Evolutionary conservation across 2,888 invertebrate species (phyloP), one percentile per base, ranked within the genome.

Genomic region (Pherbina coryleti): DNA sequence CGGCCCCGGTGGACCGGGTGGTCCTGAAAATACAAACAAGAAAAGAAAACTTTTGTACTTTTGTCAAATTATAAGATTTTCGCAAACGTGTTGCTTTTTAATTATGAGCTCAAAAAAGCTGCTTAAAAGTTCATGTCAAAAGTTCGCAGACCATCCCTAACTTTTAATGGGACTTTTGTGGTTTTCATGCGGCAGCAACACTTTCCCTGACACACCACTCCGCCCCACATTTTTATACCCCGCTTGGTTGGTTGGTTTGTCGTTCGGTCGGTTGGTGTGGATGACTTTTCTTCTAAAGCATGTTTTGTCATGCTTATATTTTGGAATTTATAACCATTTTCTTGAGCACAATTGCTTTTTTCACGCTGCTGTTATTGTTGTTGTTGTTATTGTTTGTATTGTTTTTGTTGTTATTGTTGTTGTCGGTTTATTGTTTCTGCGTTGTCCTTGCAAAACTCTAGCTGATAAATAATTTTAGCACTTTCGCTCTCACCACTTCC

Each of bases 1-100:
- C 66, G 95, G 94, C 69, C 97, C 97, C 78, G 95, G 94, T 25
- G 95, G 95, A 83, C 96, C 96, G 28, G 70, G 70, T 11, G 70
- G 70, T 55, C 73, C 73, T 73, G 62, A 22, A 73, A 60, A 60
- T 7, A 64, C 11, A 75, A 67, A 49, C 49, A 72, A 76, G 62
- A 67, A 34, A 22, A 62, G 5, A 75, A 70, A 51, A 19, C 53
- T 66, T 73, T 28, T 44, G n/a, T 25, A 19, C 53, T 66, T 73
- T 28, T 44, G n/a, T 25, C 55, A 37, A 55, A 11, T 57, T 37
- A 69, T 62, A 69, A 74, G 60, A 62, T 71, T 75, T 44, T 11
- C 7, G 5, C n/a, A 57, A 66, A 73, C 28, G 69, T 72, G 31
- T 62, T 75, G 53, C 73, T 77, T 78, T 55, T 75, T 74, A 74